Conservation (phyloP, 2,113 vertebrate species). For the Daphoenositta chrysoptera region DNA sequence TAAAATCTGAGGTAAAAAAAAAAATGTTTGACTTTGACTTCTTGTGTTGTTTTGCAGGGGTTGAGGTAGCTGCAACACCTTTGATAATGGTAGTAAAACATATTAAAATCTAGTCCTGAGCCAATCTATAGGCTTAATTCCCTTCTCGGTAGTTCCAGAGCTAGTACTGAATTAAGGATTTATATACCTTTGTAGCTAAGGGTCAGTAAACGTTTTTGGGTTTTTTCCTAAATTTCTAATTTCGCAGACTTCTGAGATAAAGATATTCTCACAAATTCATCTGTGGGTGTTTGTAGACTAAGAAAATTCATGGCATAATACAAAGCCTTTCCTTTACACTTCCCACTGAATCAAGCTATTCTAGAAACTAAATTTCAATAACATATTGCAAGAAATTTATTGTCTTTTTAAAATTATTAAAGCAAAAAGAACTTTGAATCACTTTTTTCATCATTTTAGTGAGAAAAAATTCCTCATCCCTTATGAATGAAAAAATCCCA, state of each 20-base stretch:
- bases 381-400: not conserved
- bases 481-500: not conserved
- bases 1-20: not conserved
- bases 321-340: not conserved
- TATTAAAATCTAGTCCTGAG: not conserved
- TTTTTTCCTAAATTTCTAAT: not conserved
- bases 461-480: accelerated
- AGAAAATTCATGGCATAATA: not conserved
- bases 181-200: not conserved
- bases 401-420: not conserved
- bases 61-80: not conserved
- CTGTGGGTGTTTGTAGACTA: not conserved
- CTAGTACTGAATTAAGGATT: not conserved
- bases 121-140: not conserved
- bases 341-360: not conserved
- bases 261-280: not conserved
- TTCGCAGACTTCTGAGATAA: not conserved
- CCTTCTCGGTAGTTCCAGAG: not conserved
- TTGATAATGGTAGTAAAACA: not conserved
- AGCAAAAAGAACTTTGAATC: not conserved
- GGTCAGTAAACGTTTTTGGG: not conserved
- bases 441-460: not conserved
- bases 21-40: not conserved
- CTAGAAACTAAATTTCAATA: not conserved
- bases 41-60: not conserved